Percentiles rank a stretch among this genome's conserved stretches.
Conservation (phyloP, 2,113 vertebrate species). For the Phyllostomus hastatus region DNA sequence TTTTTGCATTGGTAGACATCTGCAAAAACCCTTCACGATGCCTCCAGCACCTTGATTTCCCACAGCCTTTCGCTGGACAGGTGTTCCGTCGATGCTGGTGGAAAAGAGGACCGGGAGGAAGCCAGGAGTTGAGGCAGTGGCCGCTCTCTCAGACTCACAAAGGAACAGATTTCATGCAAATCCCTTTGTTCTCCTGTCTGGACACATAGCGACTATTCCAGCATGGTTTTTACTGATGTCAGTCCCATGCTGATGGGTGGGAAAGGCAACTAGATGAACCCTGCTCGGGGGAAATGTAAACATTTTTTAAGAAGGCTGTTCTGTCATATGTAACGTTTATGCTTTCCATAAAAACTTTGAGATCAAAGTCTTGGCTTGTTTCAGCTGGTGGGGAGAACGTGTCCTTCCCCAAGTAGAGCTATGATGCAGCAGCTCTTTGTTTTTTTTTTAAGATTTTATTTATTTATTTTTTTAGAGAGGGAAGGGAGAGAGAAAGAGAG, state of each 20-base stretch:
- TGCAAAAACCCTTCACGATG: background rate
- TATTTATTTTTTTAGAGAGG: no score
- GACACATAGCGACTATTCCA: no score
- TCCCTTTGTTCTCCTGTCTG: background rate
- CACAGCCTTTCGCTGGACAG: fast-evolving
- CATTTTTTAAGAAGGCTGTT: no score
- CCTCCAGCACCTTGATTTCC: background rate
- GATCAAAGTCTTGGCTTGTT: no score
- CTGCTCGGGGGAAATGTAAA: background rate
- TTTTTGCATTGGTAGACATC: background rate
- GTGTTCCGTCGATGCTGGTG: background rate
- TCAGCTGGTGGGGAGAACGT: no score
- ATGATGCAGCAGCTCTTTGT: fast-evolving
- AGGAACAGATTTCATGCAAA: no score
- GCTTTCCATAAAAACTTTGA: background rate
- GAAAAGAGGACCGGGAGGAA: background rate
- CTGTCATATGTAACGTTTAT: background rate
- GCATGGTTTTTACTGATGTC: background rate
- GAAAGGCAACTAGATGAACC: background rate
- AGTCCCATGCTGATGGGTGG: background rate
- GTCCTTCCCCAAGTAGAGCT: background rate
- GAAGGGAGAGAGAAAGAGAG: no score
- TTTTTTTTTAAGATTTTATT: no score
- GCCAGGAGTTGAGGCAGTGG: fast-evolving
- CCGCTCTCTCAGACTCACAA: fast-evolving